Percentiles rank a stretch among this genome's conserved stretches.
These are phyloP conservation scores for Parus major DNA, from an alignment of 2,113 vertebrate species.

Conservation along the genomic window DNA sequence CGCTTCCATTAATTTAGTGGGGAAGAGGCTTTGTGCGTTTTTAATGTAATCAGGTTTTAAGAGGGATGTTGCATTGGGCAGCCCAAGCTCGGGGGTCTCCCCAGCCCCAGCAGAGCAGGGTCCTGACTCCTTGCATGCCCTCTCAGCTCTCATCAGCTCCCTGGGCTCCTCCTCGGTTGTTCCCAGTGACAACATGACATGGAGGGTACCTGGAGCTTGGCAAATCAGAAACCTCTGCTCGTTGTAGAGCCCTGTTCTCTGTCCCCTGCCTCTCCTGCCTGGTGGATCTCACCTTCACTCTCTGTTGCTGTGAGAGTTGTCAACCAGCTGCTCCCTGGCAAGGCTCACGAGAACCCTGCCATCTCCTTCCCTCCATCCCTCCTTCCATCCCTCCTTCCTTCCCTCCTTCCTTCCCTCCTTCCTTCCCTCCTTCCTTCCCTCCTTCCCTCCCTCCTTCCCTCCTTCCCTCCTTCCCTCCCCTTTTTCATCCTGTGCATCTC, in stretches of 20 bases:
- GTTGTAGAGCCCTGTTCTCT: background rate
- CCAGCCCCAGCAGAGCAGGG: background rate
- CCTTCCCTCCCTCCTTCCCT: background rate
- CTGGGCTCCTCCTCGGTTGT: background rate
- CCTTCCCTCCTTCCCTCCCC: background rate
- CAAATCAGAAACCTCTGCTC: background rate
- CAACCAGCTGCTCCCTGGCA: background rate
- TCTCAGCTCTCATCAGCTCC: background rate
- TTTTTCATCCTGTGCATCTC: background rate
- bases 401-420: background rate
- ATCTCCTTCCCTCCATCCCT: background rate
- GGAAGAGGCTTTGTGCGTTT: constrained; percentile 10
- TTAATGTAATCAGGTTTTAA: constrained; percentile 59
- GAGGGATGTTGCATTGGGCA: background rate
- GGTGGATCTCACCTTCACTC: background rate
- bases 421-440: background rate
- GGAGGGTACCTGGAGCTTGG: background rate
- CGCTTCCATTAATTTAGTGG: constrained; percentile 39
- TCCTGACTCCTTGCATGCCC: background rate
- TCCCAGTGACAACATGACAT: background rate
- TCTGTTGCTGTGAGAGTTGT: background rate
- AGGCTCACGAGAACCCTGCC: accelerated
- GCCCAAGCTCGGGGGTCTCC: background rate
- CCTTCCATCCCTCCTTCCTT: background rate
- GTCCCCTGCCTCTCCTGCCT: background rate